Conservation (phyloP, 1,140 invertebrate genomes). For the Drosophila pectinifera region DNA sequence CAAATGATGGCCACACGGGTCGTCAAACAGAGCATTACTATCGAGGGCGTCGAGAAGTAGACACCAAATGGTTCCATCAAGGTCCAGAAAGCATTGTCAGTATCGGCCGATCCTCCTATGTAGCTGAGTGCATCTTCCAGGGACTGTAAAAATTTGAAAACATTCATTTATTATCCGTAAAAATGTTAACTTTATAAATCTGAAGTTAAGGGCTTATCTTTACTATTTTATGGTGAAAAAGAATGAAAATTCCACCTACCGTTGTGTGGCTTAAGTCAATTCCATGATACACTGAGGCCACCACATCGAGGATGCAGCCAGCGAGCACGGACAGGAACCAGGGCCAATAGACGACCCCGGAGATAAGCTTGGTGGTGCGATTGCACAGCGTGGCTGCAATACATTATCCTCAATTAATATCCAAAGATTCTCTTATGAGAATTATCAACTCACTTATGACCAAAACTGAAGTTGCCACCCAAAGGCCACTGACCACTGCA, state of each 20-base stretch:
- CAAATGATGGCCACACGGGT: conserved; percentile 68
- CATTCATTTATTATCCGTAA: neutral
- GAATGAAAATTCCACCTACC: conserved; percentile 35
- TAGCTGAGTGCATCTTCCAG: conserved; percentile 45
- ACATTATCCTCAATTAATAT: neutral
- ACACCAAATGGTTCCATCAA: conserved; percentile 49
- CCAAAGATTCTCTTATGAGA: too few relatives aligned
- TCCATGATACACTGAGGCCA: conserved; percentile 72
- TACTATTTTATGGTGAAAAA: too few relatives aligned
- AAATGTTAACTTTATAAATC: too few relatives aligned
- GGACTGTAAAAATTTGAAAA: conserved; percentile 7
- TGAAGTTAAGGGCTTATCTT: too few relatives aligned
- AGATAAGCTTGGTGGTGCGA: conserved; percentile 70
- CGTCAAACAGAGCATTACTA: conserved; percentile 64
- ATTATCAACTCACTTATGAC: conserved; percentile 70
- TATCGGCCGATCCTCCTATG: conserved; percentile 16
- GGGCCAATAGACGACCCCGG: conserved; percentile 72
- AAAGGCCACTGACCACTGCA: conserved; percentile 72
- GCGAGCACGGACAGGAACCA: conserved; percentile 74
- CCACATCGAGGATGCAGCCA: conserved; percentile 70
- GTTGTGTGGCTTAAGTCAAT: conserved; percentile 62
- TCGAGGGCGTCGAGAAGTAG: conserved; percentile 72
- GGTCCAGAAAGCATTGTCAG: fast-evolving
- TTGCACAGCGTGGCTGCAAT: conserved; percentile 67
- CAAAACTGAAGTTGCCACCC: conserved; percentile 68